Conservation (phyloP, 2,888 invertebrate genomes). For the Drosophila differens region DNA sequence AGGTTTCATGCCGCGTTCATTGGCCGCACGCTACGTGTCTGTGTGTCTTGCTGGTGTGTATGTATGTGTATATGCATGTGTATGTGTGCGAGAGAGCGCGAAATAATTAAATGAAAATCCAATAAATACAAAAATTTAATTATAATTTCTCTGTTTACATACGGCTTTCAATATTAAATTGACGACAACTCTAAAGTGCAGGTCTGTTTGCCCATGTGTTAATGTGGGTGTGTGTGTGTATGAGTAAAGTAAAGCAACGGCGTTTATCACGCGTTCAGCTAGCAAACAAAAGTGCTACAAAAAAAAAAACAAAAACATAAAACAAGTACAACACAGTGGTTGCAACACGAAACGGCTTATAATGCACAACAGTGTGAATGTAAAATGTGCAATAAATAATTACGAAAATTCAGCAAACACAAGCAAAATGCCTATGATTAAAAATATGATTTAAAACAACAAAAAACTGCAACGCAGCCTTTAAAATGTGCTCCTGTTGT, state of each 20-base stretch:
- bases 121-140: slow-evolving; percentile 41
- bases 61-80: slow-evolving; percentile 19
- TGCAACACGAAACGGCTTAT: slow-evolving; percentile 56
- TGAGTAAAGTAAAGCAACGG: slow-evolving; percentile 42
- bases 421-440: slow-evolving; percentile 51
- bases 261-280: slow-evolving; percentile 57
- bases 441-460: neutral
- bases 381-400: slow-evolving; percentile 70
- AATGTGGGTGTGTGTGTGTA: slow-evolving; percentile 12
- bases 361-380: slow-evolving; percentile 41
- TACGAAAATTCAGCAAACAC: slow-evolving; percentile 71
- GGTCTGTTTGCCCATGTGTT: slow-evolving; percentile 11
- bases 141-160: slow-evolving; percentile 39
- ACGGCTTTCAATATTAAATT: slow-evolving; percentile 44
- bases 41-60: slow-evolving; percentile 56
- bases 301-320: slow-evolving; percentile 24
- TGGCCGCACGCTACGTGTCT: slow-evolving; percentile 60
- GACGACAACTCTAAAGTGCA: slow-evolving; percentile 37
- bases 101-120: slow-evolving; percentile 55
- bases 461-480: slow-evolving; percentile 32
- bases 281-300: slow-evolving; percentile 49
- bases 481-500: slow-evolving; percentile 24
- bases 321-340: slow-evolving; percentile 33
- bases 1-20: slow-evolving; percentile 53
- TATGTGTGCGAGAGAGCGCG: slow-evolving; percentile 17